Conservation (phyloP, 2,113 vertebrate genomes). For the Vidua macroura region DNA sequence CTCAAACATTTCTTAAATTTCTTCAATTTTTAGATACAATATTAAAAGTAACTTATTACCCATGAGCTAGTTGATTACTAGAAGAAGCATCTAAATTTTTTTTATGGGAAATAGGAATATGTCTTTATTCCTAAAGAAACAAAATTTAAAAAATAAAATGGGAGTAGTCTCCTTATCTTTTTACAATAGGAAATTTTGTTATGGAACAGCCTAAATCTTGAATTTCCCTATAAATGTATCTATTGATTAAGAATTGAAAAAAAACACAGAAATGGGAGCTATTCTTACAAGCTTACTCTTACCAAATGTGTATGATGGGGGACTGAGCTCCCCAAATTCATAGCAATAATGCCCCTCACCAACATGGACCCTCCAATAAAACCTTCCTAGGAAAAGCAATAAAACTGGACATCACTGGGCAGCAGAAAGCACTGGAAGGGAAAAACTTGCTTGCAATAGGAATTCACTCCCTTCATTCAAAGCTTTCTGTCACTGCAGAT, state of each 20-base stretch:
- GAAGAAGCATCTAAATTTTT: neutral
- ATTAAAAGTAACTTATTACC: neutral
- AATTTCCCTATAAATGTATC: neutral
- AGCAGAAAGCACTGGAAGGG: neutral
- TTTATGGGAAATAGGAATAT: neutral
- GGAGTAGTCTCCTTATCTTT: neutral
- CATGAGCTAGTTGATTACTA: neutral
- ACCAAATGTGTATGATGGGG: neutral
- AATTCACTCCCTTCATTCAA: neutral
- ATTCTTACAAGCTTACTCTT: neutral
- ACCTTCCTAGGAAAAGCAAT: neutral
- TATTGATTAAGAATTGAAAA: neutral
- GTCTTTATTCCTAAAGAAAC: neutral
- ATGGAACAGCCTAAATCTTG: neutral
- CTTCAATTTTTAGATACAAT: neutral
- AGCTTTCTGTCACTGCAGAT: neutral
- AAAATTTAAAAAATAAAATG: neutral
- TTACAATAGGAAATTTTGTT: neutral
- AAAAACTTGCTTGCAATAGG: neutral
- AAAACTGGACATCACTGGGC: neutral
- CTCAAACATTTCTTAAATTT: neutral
- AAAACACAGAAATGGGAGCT: neutral
- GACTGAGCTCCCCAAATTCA: neutral
- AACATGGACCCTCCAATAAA: neutral
- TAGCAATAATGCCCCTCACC: neutral